Percentiles rank a stretch among this genome's conserved stretches.
These are phyloP conservation scores for Hypsopygia costalis DNA, from an alignment of 2,888 invertebrate species.

Conservation along the genomic window DNA sequence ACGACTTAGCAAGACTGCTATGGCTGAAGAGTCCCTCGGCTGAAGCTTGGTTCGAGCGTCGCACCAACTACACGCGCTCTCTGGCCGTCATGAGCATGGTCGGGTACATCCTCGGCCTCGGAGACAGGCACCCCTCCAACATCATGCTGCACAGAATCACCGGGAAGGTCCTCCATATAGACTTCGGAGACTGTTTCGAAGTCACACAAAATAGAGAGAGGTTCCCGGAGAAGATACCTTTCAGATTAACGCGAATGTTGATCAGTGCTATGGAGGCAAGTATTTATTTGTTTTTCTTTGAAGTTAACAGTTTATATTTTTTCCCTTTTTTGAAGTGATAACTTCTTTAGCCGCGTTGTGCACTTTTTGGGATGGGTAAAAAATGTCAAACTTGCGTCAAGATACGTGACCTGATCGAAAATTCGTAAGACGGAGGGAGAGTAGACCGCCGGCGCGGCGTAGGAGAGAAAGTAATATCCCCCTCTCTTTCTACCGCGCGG, in stretches of 20 bases:
- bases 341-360: too few relatives aligned
- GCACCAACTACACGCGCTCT: constrained; percentile 98
- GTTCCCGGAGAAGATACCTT: constrained; percentile 99
- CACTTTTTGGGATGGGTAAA: too few relatives aligned
- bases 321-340: too few relatives aligned
- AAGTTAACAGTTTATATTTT: too few relatives aligned
- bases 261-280: constrained; percentile 96
- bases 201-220: constrained; percentile 99
- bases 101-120: constrained; percentile 98
- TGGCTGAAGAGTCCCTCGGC: constrained; percentile 99
- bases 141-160: constrained; percentile 97
- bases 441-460: too few relatives aligned
- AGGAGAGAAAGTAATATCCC: too few relatives aligned
- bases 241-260: constrained; percentile 97
- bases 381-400: too few relatives aligned
- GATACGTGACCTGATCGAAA: too few relatives aligned
- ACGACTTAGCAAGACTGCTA: constrained; percentile 94
- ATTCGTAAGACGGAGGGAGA: too few relatives aligned
- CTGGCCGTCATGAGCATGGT: constrained; percentile 99
- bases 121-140: constrained; percentile 99
- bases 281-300: background rate
- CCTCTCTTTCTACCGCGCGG: too few relatives aligned
- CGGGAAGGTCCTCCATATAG: constrained; percentile 98
- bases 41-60: constrained; percentile 99
- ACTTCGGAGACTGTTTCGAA: constrained; percentile 99